These are phyloP conservation scores for Tenthredo notha DNA, from an alignment of 2,888 invertebrate genomes.

Conservation along the genomic window DNA sequence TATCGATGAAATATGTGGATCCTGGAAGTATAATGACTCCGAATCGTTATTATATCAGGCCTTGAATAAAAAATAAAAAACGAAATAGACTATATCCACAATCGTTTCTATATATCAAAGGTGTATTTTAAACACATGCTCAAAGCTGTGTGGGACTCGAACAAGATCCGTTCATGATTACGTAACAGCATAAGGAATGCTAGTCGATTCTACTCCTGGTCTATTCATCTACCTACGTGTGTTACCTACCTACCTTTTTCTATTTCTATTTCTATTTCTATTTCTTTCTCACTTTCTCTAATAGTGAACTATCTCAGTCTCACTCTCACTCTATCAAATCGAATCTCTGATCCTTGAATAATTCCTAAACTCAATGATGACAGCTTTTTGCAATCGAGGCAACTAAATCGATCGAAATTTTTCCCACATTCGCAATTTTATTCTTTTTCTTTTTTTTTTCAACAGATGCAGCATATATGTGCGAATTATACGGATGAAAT, in stretches of 20 bases:
- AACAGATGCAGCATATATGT: neutral
- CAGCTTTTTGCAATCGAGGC: neutral
- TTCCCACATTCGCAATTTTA: neutral
- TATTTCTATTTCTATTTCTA: slow-evolving; percentile 14
- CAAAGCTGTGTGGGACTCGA: slow-evolving; percentile 29
- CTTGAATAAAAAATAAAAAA: neutral
- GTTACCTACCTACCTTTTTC: slow-evolving; percentile 21
- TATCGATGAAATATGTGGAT: neutral
- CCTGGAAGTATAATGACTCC: slow-evolving; percentile 5
- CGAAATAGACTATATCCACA: neutral
- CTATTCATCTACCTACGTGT: slow-evolving; percentile 9
- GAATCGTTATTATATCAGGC: neutral
- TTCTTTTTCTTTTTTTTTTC: neutral
- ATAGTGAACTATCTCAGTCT: slow-evolving; percentile 3
- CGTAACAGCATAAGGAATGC: slow-evolving; percentile 38
- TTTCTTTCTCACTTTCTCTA: slow-evolving; percentile 32
- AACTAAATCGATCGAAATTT: neutral
- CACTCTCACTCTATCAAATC: neutral
- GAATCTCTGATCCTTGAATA: neutral
- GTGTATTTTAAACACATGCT: neutral
- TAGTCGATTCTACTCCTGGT: slow-evolving; percentile 15
- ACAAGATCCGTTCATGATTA: slow-evolving; percentile 39
- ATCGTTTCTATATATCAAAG: neutral
- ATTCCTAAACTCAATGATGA: neutral
- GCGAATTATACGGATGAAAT: neutral